Percentiles rank a stretch among this genome's conserved stretches.
These are phyloP conservation scores for Chloroceryle aenea DNA, from an alignment of 2,113 vertebrate species.

Conservation along the genomic window DNA sequence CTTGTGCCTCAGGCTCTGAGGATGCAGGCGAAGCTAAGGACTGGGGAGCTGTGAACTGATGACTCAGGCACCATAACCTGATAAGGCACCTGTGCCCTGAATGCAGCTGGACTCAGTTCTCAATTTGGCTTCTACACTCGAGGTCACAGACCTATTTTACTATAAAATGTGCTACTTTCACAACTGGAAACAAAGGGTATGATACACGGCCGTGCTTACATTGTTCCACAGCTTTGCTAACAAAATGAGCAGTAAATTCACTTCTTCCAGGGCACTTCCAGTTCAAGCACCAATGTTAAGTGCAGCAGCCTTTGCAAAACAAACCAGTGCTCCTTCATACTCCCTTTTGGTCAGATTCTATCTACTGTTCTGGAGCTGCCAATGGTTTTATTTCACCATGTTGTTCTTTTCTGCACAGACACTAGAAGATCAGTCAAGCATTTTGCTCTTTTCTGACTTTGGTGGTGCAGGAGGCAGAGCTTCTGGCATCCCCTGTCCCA, in stretches of 20 bases:
- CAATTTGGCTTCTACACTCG: background rate
- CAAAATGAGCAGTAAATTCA: background rate
- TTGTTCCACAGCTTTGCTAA: background rate
- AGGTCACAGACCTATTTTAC: background rate
- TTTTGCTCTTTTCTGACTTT: background rate
- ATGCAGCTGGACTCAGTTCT: background rate
- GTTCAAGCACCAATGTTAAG: background rate
- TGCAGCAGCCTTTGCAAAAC: background rate
- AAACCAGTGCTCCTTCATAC: background rate
- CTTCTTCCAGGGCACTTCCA: background rate
- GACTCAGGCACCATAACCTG: background rate
- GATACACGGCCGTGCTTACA: background rate
- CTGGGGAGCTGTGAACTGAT: background rate
- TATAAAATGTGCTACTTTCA: background rate
- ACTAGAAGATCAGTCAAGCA: background rate
- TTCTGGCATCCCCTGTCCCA: background rate
- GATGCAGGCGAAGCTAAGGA: accelerated
- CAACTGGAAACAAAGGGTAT: background rate
- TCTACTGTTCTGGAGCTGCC: background rate
- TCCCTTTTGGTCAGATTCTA: background rate
- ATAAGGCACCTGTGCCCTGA: background rate
- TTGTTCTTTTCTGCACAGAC: background rate
- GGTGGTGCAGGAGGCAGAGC: background rate
- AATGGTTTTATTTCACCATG: background rate
- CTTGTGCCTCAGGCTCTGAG: background rate